Conservation (phyloP, 2,113 vertebrate species). For the Galeopterus variegatus region DNA sequence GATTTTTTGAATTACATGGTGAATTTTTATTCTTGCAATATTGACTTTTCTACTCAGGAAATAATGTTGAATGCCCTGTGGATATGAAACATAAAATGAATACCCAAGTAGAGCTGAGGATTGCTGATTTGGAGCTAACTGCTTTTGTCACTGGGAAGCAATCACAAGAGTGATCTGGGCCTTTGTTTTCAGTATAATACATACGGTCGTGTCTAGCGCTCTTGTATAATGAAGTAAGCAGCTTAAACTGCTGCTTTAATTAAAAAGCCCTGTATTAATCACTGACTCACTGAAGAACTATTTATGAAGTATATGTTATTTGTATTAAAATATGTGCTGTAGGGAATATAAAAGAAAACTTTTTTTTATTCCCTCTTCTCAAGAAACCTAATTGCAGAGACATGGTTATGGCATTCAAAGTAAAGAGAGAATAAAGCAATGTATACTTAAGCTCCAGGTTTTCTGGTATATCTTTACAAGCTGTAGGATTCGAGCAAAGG, state of each 20-base stretch:
- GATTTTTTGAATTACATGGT: slow-evolving; percentile 65
- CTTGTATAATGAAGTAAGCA: background rate
- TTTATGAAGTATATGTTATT: background rate
- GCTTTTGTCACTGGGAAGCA: background rate
- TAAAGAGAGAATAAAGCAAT: background rate
- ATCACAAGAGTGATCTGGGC: no score
- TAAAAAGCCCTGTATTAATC: background rate
- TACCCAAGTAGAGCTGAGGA: background rate
- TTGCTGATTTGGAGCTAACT: background rate
- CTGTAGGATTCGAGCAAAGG: background rate
- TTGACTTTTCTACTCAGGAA: slow-evolving; percentile 53
- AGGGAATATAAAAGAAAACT: background rate
- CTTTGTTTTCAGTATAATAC: background rate
- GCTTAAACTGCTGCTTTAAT: background rate
- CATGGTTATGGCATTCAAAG: background rate
- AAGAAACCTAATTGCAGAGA: background rate
- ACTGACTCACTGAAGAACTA: background rate
- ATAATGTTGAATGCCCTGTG: background rate
- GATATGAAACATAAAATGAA: background rate
- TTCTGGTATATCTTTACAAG: background rate
- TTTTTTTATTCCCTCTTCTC: background rate
- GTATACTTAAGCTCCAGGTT: background rate
- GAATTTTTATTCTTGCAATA: slow-evolving; percentile 71
- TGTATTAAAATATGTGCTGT: background rate
- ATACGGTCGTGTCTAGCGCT: background rate